These are phyloP conservation scores for Xyrichtys novacula DNA, from an alignment of 2,797 vertebrate genomes.

Conservation along the genomic window DNA sequence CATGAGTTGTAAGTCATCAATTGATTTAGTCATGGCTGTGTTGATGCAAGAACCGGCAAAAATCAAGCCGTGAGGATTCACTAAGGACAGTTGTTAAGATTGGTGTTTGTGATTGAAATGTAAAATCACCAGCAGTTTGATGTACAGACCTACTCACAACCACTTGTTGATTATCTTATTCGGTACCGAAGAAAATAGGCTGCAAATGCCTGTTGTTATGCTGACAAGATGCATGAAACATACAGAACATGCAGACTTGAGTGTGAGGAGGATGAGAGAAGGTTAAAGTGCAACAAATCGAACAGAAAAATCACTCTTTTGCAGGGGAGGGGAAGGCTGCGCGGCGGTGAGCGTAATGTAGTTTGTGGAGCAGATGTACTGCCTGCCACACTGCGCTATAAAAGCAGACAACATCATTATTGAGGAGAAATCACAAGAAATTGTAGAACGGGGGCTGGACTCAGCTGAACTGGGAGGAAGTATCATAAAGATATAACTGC, in stretches of 20 bases:
- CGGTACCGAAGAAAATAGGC: constrained; percentile 2
- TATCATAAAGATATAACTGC: constrained; percentile 8
- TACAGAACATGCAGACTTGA: neutral
- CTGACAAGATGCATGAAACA: constrained; percentile 22
- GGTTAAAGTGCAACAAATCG: neutral
- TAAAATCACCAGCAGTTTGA: constrained; percentile 14
- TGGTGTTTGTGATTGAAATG: constrained; percentile 18
- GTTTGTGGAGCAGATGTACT: constrained; percentile 13
- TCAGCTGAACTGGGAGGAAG: neutral
- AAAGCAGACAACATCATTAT: neutral
- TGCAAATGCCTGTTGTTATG: constrained; percentile 28
- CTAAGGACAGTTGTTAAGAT: constrained; percentile 12
- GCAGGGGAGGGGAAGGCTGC: neutral
- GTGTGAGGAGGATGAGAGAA: neutral
- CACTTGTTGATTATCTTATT: constrained; percentile 25
- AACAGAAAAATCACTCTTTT: neutral
- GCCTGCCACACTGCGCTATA: constrained; percentile 4
- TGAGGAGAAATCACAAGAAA: constrained; percentile 17
- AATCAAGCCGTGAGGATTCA: constrained; percentile 4
- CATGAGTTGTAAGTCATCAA: neutral
- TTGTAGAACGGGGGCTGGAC: neutral
- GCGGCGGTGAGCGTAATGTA: neutral
- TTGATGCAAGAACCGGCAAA: constrained; percentile 1
- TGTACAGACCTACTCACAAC: constrained; percentile 4
- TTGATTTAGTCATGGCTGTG: neutral